Conservation (phyloP, 2,888 invertebrate genomes). For the Sipha maydis region DNA sequence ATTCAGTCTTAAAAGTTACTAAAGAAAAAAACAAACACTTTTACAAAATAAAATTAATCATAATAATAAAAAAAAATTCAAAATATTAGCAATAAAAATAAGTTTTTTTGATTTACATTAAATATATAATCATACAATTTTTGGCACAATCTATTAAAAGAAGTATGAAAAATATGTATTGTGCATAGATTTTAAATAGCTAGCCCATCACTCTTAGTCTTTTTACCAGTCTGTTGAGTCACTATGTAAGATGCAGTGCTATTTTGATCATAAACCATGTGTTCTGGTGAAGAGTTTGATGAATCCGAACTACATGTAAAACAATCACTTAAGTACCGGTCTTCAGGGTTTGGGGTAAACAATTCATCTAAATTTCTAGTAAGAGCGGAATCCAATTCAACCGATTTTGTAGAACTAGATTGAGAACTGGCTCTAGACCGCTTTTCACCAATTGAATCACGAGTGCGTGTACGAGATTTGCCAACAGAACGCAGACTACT, state of each 20-base stretch:
- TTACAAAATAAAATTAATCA: constrained; percentile 41
- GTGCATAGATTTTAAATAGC: constrained; percentile 41
- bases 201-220: constrained; percentile 7
- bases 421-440: constrained; percentile 44
- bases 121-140: constrained; percentile 28
- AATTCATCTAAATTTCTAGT: constrained; percentile 45
- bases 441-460: constrained; percentile 40
- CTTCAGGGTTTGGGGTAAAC: not conserved
- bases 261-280: constrained; percentile 43
- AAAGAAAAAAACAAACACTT: constrained; percentile 53
- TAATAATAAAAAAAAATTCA: constrained; percentile 31
- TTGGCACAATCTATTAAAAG: constrained; percentile 54
- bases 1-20: constrained; percentile 60
- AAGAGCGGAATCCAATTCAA: constrained; percentile 27
- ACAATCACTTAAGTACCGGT: constrained; percentile 35
- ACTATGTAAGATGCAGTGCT: constrained; percentile 41
- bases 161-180: constrained; percentile 22
- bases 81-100: constrained; percentile 47
- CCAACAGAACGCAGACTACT: constrained; percentile 65
- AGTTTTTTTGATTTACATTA: constrained; percentile 51
- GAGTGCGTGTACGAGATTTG: constrained; percentile 8
- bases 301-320: constrained; percentile 53
- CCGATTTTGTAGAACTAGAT: constrained; percentile 40
- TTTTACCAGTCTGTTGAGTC: constrained; percentile 36
- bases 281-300: constrained; percentile 55